phyloP scores from a whole-genome alignment of 2,888 invertebrate species.

The Synergus umbraculus region DNA sequence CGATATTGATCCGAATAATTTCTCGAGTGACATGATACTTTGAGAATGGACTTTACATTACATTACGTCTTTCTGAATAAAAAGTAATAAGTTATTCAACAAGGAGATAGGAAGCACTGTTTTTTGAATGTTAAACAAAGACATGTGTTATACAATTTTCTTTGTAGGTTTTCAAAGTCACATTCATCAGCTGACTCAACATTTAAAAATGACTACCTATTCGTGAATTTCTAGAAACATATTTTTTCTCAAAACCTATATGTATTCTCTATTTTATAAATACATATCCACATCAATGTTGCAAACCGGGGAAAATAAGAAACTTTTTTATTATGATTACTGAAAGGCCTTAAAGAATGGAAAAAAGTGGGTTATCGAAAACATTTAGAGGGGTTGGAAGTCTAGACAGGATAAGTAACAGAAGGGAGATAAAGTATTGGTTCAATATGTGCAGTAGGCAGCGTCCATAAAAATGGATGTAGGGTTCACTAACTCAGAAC shows the following conservation, averaged over 20 bases:
- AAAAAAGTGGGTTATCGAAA: not conserved
- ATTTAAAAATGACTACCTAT: not conserved
- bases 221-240: not conserved
- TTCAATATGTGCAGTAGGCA: constrained; percentile 3
- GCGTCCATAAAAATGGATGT: not conserved
- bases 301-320: not conserved
- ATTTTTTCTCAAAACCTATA: not conserved
- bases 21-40: no score
- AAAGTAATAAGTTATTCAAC: constrained; percentile 1
- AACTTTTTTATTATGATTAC: not conserved
- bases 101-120: not conserved
- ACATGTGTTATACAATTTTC: not conserved
- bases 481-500: constrained; percentile 10
- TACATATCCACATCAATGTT: not conserved
- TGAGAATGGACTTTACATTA: no score
- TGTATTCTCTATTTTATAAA: not conserved
- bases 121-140: not conserved
- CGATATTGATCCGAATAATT: not conserved
- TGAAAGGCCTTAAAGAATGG: not conserved
- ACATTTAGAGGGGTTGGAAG: constrained; percentile 11
- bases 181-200: not conserved
- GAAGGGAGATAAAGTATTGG: not conserved
- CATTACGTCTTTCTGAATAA: not conserved
- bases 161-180: not conserved
- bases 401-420: constrained; percentile 19